Percentiles rank a stretch among this genome's conserved stretches.
phyloP scores from a whole-genome alignment of 2,797 vertebrate species.

The Acanthurus tractus region DNA sequence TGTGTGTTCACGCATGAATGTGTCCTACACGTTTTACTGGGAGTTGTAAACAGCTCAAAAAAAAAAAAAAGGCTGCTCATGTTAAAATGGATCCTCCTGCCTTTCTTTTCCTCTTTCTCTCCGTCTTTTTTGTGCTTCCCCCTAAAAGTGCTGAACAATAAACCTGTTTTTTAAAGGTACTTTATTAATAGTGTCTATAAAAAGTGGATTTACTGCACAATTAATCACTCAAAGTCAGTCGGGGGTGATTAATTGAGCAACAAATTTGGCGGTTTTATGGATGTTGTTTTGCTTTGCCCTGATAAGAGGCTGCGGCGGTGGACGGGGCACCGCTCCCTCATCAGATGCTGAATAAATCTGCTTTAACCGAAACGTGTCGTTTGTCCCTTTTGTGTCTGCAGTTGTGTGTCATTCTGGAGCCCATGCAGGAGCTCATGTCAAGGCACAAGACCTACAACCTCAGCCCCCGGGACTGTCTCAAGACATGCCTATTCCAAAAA shows the following conservation, averaged over 20 bases:
- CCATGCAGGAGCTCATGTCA: conserved; percentile 99
- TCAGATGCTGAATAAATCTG: conserved; percentile 36
- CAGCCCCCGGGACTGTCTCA: conserved; percentile 98
- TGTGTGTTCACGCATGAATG: conserved; percentile 28
- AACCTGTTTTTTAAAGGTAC: conserved; percentile 56
- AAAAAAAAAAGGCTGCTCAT: conserved; percentile 31
- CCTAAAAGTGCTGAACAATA: conserved; percentile 43
- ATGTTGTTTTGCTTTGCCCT: conserved; percentile 42
- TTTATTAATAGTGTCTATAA: conserved; percentile 60
- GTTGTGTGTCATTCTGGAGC: conserved; percentile 99
- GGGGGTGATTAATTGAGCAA: conserved; percentile 59
- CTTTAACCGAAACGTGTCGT: conserved; percentile 30
- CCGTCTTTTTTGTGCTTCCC: conserved; percentile 26
- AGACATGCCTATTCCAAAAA: conserved; percentile 99
- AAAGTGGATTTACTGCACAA: conserved; percentile 61
- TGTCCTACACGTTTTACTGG: conserved; percentile 26
- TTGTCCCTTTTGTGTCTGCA: conserved; percentile 72
- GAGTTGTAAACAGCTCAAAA: conserved; percentile 35
- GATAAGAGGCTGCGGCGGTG: conserved; percentile 22
- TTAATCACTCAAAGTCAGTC: conserved; percentile 64
- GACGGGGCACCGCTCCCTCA: conserved; percentile 22
- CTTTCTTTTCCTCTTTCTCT: conserved; percentile 19
- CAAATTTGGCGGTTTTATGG: conserved; percentile 54
- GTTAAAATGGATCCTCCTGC: conserved; percentile 34
- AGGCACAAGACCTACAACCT: conserved; percentile 99